Percentiles rank a stretch among this genome's conserved stretches.
These are phyloP conservation scores for Mesoligia furuncula DNA, from an alignment of 2,888 invertebrate species.

Conservation along the genomic window DNA sequence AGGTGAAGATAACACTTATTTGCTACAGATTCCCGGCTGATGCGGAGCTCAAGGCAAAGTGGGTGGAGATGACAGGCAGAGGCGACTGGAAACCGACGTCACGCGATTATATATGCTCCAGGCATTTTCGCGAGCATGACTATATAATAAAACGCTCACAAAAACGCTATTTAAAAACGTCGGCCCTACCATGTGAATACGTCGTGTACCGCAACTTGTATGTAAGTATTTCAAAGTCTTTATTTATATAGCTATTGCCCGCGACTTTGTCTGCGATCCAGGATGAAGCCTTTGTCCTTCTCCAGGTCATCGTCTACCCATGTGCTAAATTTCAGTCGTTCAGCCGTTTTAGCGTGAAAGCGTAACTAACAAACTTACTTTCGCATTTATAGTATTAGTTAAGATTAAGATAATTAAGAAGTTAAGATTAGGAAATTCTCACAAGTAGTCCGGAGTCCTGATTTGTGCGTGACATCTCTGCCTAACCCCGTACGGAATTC, in stretches of 20 bases:
- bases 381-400: too few species aligned
- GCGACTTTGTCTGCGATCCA: too few species aligned
- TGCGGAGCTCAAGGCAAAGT: background rate
- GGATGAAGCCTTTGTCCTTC: too few species aligned
- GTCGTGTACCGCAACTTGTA: conserved; percentile 16
- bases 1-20: background rate
- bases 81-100: background rate
- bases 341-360: too few species aligned
- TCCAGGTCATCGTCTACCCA: too few species aligned
- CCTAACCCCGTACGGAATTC: background rate
- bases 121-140: conserved; percentile 35
- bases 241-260: too few species aligned
- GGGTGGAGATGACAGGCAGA: conserved; percentile 9
- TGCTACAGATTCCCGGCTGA: conserved; percentile 27
- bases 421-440: background rate
- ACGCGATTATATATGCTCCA: conserved; percentile 6
- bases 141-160: conserved; percentile 38
- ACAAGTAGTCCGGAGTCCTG: background rate
- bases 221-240: conserved; percentile 28
- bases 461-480: background rate
- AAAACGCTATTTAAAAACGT: conserved; percentile 6
- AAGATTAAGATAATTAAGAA: too few species aligned
- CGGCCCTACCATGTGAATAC: conserved; percentile 39
- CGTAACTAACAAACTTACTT: too few species aligned
- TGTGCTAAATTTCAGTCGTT: too few species aligned